Conservation (phyloP, 2,888 invertebrate species). For the Aphidius colemani region DNA sequence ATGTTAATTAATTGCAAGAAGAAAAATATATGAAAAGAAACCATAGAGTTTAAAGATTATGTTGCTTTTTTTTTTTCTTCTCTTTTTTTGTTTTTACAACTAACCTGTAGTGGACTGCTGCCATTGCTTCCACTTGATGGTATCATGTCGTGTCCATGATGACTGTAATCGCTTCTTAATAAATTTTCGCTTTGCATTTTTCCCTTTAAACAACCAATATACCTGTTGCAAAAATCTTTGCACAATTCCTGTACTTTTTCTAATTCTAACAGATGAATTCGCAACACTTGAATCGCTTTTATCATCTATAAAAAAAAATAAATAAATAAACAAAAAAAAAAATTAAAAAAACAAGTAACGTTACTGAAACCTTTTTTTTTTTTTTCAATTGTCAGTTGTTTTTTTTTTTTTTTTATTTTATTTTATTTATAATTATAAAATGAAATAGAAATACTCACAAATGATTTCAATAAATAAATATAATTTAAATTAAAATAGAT, state of each 20-base stretch:
- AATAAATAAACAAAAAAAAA: conserved; percentile 25
- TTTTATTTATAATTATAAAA: not conserved
- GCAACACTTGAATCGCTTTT: conserved; percentile 85
- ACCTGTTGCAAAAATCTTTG: conserved; percentile 92
- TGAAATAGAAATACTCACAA: not conserved
- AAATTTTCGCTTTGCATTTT: conserved; percentile 90
- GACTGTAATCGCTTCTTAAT: conserved; percentile 77
- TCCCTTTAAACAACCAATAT: conserved; percentile 87
- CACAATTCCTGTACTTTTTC: conserved; percentile 95
- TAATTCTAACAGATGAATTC: conserved; percentile 89
- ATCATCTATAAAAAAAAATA: conserved; percentile 69
- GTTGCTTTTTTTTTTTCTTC: not conserved
- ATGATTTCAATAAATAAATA: too few species aligned
- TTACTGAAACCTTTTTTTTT: conserved; percentile 11
- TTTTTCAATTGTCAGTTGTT: conserved; percentile 20
- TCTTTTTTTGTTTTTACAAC: conserved; percentile 30
- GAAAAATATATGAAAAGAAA: conserved; percentile 12
- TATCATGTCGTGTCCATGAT: conserved; percentile 58
- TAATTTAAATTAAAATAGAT: too few species aligned
- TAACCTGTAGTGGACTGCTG: conserved; percentile 60
- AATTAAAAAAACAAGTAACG: conserved; percentile 19
- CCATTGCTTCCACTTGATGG: conserved; percentile 58
- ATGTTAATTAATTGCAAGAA: conserved; percentile 29
- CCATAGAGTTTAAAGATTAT: conserved; percentile 19
- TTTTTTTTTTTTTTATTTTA: not conserved